Evolutionary conservation across 2,113 vertebrate species (phyloP).

Genomic region (Xenopus laevis): DNA sequence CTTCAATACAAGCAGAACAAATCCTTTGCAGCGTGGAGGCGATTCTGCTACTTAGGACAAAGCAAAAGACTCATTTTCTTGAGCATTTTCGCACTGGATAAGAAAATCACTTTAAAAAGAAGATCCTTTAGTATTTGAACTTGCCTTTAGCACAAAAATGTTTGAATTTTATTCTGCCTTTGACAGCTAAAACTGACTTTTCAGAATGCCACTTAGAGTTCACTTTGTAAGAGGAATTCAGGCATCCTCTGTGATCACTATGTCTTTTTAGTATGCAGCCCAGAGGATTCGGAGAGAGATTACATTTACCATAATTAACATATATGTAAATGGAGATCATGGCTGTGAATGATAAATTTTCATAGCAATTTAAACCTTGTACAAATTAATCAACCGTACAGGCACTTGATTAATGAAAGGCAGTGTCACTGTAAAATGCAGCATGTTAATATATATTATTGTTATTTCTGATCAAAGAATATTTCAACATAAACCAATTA

Average conservation of each 20-base stretch:
- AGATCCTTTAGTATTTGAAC: slow-evolving; percentile 57
- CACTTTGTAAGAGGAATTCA: slow-evolving; percentile 68
- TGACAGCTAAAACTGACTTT: slow-evolving; percentile 58
- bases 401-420: slow-evolving; percentile 84
- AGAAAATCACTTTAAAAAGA: slow-evolving; percentile 62
- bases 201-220: slow-evolving; percentile 60
- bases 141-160: slow-evolving; percentile 60
- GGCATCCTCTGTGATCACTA: slow-evolving; percentile 67
- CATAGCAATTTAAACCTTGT: slow-evolving; percentile 86
- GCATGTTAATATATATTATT: slow-evolving; percentile 81
- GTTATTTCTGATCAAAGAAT: slow-evolving; percentile 79
- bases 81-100: slow-evolving; percentile 51
- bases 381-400: slow-evolving; percentile 85
- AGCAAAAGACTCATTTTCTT: slow-evolving; percentile 53
- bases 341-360: slow-evolving; percentile 87
- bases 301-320: slow-evolving; percentile 85
- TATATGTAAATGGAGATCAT: slow-evolving; percentile 86
- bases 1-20: slow-evolving; percentile 47
- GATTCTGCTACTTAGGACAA: slow-evolving; percentile 45
- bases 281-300: slow-evolving; percentile 79
- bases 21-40: slow-evolving; percentile 46
- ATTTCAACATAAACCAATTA: slow-evolving; percentile 78
- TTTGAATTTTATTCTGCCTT: slow-evolving; percentile 60
- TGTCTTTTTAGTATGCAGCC: slow-evolving; percentile 81
- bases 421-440: slow-evolving; percentile 81